A percentile compares a stretch with the other conserved stretches of the same genome.
phyloP scores from a whole-genome alignment of 2,113 vertebrate species.

The Falco punctatus region DNA sequence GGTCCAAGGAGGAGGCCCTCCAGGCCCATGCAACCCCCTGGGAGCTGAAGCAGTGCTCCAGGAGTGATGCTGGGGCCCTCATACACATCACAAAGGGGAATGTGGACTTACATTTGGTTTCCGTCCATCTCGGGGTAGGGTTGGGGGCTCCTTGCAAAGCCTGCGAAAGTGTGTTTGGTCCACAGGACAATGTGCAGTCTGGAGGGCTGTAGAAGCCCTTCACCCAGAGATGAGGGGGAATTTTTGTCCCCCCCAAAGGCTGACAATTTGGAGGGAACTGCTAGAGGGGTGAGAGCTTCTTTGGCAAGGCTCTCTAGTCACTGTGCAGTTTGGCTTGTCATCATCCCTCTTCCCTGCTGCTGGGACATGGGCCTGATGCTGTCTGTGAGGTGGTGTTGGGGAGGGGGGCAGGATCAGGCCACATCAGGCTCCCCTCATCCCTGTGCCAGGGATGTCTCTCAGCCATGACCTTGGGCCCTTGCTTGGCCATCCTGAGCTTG shows the following conservation, averaged over 20 bases:
- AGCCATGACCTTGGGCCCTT: not conserved
- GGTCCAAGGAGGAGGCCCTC: not conserved
- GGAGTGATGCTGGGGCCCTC: not conserved
- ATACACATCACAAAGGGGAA: not conserved
- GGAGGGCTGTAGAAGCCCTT: not conserved
- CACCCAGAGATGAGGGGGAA: not conserved
- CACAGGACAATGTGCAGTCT: rapidly evolving
- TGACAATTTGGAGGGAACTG: not conserved
- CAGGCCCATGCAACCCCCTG: rapidly evolving
- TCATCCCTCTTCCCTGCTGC: not conserved
- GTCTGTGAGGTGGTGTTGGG: not conserved
- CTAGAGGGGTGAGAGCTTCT: not conserved
- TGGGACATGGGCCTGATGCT: not conserved
- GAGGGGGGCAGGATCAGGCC: not conserved
- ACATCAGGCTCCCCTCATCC: not conserved
- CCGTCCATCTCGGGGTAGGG: not conserved
- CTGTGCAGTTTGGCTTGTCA: rapidly evolving
- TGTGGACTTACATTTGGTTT: not conserved
- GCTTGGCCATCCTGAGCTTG: not conserved
- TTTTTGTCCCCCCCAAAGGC: not conserved
- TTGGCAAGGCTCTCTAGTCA: not conserved
- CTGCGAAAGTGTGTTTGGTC: not conserved
- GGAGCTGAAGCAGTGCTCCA: not conserved
- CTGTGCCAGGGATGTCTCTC: rapidly evolving
- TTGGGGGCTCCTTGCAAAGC: not conserved